Evolutionary conservation across 2,113 vertebrate species (phyloP).

Genomic region (Pelodiscus sinensis): DNA sequence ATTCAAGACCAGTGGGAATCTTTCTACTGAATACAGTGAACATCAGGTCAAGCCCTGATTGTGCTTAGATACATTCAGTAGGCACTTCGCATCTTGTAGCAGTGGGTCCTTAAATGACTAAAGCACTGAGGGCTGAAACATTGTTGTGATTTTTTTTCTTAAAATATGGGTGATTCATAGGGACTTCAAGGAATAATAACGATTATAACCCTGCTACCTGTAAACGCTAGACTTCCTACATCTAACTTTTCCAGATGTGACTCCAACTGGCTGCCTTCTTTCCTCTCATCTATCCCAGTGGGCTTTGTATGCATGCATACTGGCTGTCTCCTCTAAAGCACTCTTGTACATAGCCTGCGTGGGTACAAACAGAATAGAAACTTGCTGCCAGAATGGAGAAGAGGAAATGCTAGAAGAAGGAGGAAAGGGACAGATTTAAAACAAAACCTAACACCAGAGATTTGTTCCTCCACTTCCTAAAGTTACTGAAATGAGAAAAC

Average conservation of each 20-base stretch:
- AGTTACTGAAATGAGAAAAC: neutral
- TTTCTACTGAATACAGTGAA: constrained; percentile 18
- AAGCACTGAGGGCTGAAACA: neutral
- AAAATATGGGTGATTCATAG: constrained; percentile 25
- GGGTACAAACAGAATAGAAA: neutral
- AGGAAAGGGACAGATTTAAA: neutral
- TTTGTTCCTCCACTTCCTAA: neutral
- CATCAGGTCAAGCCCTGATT: neutral
- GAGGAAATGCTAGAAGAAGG: neutral
- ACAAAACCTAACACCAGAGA: neutral
- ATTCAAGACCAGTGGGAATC: neutral
- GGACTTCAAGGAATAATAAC: neutral
- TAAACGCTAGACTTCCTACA: neutral
- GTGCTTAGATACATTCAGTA: neutral
- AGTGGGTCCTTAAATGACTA: constrained; percentile 29
- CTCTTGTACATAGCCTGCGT: neutral
- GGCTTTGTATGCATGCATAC: neutral
- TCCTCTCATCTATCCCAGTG: neutral
- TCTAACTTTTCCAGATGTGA: neutral
- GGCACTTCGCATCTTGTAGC: neutral
- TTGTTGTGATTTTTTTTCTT: neutral
- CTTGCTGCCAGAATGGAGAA: neutral
- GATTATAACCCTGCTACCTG: neutral
- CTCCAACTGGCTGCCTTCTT: accelerated
- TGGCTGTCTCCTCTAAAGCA: accelerated